A percentile compares a stretch with the other conserved stretches of the same genome.
phyloP scores from a whole-genome alignment of 2,113 vertebrate genomes.

The Megatriorchis doriae region DNA sequence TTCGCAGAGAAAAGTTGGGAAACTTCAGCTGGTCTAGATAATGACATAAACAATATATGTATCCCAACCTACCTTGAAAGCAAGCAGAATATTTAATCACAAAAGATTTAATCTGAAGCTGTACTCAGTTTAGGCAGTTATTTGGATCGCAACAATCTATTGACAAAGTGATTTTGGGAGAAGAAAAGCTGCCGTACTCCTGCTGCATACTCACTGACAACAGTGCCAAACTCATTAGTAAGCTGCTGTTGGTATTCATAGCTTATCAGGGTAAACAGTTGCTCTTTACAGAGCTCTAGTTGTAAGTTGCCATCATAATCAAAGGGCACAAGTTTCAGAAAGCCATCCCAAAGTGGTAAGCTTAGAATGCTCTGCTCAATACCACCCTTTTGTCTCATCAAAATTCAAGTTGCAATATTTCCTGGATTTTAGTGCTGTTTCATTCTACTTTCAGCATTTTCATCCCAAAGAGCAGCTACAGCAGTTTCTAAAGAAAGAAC shows the following conservation, averaged over 20 bases:
- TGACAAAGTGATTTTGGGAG: neutral
- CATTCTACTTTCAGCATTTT: neutral
- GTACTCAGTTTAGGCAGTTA: neutral
- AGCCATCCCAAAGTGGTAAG: neutral
- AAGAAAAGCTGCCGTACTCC: neutral
- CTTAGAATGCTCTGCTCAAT: neutral
- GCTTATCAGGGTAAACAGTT: neutral
- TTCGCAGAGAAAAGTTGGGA: neutral
- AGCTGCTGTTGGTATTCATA: neutral
- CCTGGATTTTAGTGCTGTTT: neutral
- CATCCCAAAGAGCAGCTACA: neutral
- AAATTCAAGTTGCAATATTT: neutral
- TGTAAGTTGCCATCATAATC: neutral
- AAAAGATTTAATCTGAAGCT: neutral
- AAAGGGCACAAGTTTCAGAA: neutral
- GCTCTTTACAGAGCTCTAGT: neutral
- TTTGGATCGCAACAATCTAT: neutral
- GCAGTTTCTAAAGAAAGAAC: conserved; percentile 19
- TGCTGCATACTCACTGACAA: neutral
- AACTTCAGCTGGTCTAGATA: neutral
- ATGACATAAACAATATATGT: neutral
- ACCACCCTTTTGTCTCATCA: neutral
- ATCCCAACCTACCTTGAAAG: neutral
- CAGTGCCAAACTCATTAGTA: neutral
- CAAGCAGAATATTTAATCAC: neutral